Conservation (phyloP, 2,797 vertebrate species). For the Chelmon rostratus region DNA sequence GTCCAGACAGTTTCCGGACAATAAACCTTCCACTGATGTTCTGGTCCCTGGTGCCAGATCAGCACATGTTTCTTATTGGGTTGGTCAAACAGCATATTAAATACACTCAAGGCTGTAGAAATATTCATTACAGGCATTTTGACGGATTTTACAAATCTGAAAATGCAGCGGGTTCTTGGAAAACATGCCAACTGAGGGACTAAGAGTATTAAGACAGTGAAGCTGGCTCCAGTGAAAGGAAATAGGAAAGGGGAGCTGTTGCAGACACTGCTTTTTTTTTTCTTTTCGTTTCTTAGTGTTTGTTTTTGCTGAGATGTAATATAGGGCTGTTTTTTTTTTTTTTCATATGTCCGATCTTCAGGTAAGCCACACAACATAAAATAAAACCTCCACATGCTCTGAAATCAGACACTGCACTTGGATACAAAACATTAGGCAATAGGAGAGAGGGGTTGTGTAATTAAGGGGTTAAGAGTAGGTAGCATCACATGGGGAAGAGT, state of each 20-base stretch:
- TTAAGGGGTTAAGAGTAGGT: conserved; percentile 60
- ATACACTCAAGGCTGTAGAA: conserved; percentile 70
- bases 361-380: conserved; percentile 45
- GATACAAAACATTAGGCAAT: conserved; percentile 48
- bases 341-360: conserved; percentile 20
- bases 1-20: not conserved
- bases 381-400: conserved; percentile 50
- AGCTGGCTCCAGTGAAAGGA: conserved; percentile 68
- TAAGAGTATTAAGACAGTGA: conserved; percentile 77
- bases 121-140: conserved; percentile 79
- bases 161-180: conserved; percentile 73
- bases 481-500: conserved; percentile 52
- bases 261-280: conserved; percentile 32
- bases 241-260: conserved; percentile 51
- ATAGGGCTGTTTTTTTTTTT: conserved; percentile 21
- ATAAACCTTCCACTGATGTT: conserved; percentile 35
- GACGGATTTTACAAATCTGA: conserved; percentile 77
- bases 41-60: conserved; percentile 41
- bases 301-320: conserved; percentile 58
- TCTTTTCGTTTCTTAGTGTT: conserved; percentile 28
- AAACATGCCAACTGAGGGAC: conserved; percentile 77
- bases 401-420: conserved; percentile 60
- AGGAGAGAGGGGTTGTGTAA: conserved; percentile 49
- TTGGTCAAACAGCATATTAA: conserved; percentile 71
- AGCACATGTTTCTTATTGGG: conserved; percentile 42